Base-by-base conservation (phyloP, 35 echinoderm and acorn worm genomes). In the Diadema setosum region DNA sequence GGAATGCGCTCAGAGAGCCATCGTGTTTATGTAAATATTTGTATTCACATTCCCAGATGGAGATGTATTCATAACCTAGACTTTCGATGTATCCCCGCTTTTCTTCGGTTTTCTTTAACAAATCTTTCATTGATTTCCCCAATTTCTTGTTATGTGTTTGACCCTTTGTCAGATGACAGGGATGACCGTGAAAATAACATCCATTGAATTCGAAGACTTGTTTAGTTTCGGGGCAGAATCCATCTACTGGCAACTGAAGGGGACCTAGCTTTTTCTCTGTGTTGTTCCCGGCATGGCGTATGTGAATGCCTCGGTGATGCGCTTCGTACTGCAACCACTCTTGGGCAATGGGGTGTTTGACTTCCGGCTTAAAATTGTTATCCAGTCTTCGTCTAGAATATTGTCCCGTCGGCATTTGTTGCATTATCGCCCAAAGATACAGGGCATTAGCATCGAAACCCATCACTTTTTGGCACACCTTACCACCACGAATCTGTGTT, bases 401-500 rank as follows among this genome's bases (percentile, higher is more conserved):
- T 45, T 65, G 59, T 3, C 91, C 91, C 20, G 60, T 88, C 15
- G 92, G 92, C 91, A 93, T 80, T 37, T 37, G 5, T 40, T 33
- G 15, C 73, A 80, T 15, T 29, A 11, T 8, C 17, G 73, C 73
- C 26, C 26, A 80, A 4, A 80, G 73, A 80, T 80, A 80, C 18
- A 70, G 64, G 9, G 73, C 73, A 40, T 80, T 80, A 21, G 73
- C 73, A 36, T 80, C 73, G 36, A 31, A 80, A 9, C 73, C 34
- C 8, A 80, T 31, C 4, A 80, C 36, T 39, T 80, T 80, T 40
- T 80, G 9, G 36, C 73, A 80, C 21, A 21, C 9, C 36, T 80
- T 80, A 80, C 34, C 73, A 34, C 34, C 73, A 4, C 73, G 73
- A 9, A 80, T 33, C 36, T 80, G 4, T 9, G 15, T 39, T 80